Evolutionary conservation across 2,888 invertebrate species (phyloP), one percentile per base, ranked within the genome.

Genomic region (Agrenia bidenticulata): DNA sequence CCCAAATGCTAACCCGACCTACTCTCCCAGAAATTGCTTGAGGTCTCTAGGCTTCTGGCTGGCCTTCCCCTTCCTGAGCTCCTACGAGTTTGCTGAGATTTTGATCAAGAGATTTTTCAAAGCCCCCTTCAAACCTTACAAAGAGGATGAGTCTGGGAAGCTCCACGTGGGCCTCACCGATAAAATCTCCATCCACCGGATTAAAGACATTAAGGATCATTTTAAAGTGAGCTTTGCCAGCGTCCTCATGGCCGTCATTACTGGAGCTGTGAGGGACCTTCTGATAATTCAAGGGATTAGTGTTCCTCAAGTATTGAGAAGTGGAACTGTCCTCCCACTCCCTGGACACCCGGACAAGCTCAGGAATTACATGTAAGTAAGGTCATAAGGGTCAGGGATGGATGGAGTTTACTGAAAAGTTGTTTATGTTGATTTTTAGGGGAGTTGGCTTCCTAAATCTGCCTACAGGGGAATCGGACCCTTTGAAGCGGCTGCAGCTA

Each of bases 201-300:
- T 45, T 45, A 5, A n/a, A n/a, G 45, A 45, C 4, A 45, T 45
- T 45, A 45, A 45, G 45, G 5, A 15, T n/a, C 45, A 45, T n/a
- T 45, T 45, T 45, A 45, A 45, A 45, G 45, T 45, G 15, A 45
- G 45, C 45, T 45, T 45, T 15, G 4, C 45, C 9, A 45, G 45
- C 15, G 45, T 45, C 5, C 5, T 45, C 15, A 9, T 11, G 4
- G 5, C 45, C 5, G 45, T 15, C 15, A 9, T 45, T 45, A 5
- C 45, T 45, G 45, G 45, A 45, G 19, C 9, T 4, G 15, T 45
- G 5, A 5, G 45, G n/a, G 45, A 45, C 5, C 5, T 45, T 15
- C 15, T 45, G 45, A 17, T 19, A 5, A 15, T 5, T 17, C 5
- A 45, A n/a, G 45, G n/a, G 5, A 19, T 17, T 5, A 19, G n/a